Evolutionary conservation across 1,140 invertebrate species (phyloP).

Genomic region (Bombus consobrinus): DNA sequence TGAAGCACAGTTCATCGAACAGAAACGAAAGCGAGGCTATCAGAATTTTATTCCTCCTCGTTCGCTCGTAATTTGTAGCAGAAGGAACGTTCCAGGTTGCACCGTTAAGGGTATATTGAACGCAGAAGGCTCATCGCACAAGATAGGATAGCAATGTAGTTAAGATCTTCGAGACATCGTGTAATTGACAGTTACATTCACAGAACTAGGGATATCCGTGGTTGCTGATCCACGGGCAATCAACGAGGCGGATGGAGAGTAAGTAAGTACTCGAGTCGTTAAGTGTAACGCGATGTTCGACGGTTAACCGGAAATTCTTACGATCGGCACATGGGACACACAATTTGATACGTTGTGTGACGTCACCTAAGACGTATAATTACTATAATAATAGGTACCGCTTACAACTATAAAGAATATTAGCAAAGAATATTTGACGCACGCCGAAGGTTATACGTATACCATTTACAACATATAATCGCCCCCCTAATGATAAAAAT

Average conservation of each 20-base stretch:
- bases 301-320: too few relatives aligned
- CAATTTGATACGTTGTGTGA: background rate
- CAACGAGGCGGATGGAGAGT: too few relatives aligned
- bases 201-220: background rate
- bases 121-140: background rate
- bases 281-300: too few relatives aligned
- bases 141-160: background rate
- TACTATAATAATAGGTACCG: background rate
- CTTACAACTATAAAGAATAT: background rate
- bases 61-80: slow-evolving; percentile 8
- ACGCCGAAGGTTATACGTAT: background rate
- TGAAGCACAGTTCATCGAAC: slow-evolving; percentile 5
- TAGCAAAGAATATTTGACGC: background rate
- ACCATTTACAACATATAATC: too few relatives aligned
- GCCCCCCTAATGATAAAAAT: too few relatives aligned
- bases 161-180: slow-evolving; percentile 21
- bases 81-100: background rate
- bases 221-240: too few relatives aligned
- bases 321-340: too few relatives aligned
- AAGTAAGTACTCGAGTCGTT: too few relatives aligned
- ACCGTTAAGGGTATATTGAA: background rate
- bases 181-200: slow-evolving; percentile 44
- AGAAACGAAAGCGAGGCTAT: slow-evolving; percentile 8
- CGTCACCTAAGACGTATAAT: background rate
- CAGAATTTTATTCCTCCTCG: slow-evolving; percentile 1